These are phyloP conservation scores for Sander lucioperca DNA, from an alignment of 2,113 vertebrate genomes.

Conservation along the genomic window DNA sequence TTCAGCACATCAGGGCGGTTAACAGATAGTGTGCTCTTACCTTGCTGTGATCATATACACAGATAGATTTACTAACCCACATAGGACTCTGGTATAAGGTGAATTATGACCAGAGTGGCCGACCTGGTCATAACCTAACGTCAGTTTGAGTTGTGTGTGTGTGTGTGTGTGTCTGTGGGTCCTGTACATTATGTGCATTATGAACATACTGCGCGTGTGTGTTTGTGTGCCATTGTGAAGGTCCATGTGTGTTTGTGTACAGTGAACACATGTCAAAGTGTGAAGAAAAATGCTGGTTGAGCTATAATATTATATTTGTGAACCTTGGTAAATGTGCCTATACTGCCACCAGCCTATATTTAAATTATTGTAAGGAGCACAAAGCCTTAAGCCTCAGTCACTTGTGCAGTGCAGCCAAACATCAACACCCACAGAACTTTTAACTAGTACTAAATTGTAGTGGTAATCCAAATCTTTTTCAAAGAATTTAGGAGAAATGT, in stretches of 20 bases:
- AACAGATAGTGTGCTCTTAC: conserved; percentile 57
- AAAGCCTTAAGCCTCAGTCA: neutral
- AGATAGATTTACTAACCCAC: conserved; percentile 59
- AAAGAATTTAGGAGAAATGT: neutral
- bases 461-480: neutral
- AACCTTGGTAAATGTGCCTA: neutral
- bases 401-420: neutral
- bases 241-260: neutral
- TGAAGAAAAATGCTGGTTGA: neutral
- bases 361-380: neutral
- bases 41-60: conserved; percentile 32
- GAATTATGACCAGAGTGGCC: conserved; percentile 52
- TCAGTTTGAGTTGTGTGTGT: conserved; percentile 41
- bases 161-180: conserved; percentile 36
- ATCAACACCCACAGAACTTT: neutral
- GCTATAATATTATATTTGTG: neutral
- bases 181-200: conserved; percentile 1
- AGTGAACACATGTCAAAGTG: neutral
- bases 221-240: neutral
- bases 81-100: conserved; percentile 43
- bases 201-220: neutral
- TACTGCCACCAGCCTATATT: neutral
- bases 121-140: conserved; percentile 42
- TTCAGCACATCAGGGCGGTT: conserved; percentile 19
- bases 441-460: neutral